Percentiles rank a stretch among this genome's conserved stretches.
phyloP scores from a whole-genome alignment of 2,888 invertebrate species.

The Scelioninae gen. 2 region DNA sequence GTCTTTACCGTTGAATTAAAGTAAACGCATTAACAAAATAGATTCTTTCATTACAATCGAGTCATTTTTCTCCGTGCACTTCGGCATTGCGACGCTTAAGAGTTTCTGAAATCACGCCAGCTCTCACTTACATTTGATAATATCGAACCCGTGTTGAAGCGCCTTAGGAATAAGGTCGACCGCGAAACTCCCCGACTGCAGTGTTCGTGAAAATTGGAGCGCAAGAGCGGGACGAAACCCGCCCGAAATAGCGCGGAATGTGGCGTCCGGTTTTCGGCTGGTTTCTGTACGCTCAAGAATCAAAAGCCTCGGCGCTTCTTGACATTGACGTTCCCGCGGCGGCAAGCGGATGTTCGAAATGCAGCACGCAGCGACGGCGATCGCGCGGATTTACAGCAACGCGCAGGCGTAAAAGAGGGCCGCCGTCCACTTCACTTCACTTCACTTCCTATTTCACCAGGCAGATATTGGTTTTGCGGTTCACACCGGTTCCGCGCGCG shows the following conservation, averaged over 20 bases:
- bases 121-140: slow-evolving; percentile 69
- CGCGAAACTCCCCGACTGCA: slow-evolving; percentile 44
- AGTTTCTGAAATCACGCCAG: slow-evolving; percentile 8
- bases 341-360: slow-evolving; percentile 63
- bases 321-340: slow-evolving; percentile 52
- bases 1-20: too few species aligned
- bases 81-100: slow-evolving; percentile 30
- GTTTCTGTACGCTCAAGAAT: slow-evolving; percentile 21
- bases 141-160: slow-evolving; percentile 72
- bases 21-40: too few species aligned
- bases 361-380: slow-evolving; percentile 41
- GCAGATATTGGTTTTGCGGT: slow-evolving; percentile 45
- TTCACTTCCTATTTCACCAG: slow-evolving; percentile 35
- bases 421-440: too few species aligned
- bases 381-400: too few species aligned
- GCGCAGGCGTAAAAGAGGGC: too few species aligned
- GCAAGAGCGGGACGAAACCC: slow-evolving; percentile 54
- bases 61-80: neutral
- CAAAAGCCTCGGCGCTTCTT: slow-evolving; percentile 45
- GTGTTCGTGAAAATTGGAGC: slow-evolving; percentile 48
- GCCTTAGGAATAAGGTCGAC: slow-evolving; percentile 55
- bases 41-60: too few species aligned
- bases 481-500: slow-evolving; percentile 23
- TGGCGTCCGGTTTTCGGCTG: slow-evolving; percentile 31
- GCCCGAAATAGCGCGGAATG: slow-evolving; percentile 51